phyloP scores from a whole-genome alignment of 2,888 invertebrate species.

The Ornithoptera alexandrae region DNA sequence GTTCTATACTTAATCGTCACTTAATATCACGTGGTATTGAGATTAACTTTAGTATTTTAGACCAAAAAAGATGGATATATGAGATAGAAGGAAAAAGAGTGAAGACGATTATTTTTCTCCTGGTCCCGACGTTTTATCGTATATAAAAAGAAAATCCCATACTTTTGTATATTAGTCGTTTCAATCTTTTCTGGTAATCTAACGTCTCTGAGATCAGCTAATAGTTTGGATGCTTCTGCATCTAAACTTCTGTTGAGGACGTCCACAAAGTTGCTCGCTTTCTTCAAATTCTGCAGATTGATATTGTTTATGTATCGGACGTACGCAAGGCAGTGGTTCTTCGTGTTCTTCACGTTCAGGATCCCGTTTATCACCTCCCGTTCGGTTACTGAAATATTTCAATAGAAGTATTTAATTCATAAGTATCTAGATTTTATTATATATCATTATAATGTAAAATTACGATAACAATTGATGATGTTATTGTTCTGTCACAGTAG shows the following conservation, averaged over 20 bases:
- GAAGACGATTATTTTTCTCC: too few relatives aligned
- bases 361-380: slow-evolving; percentile 98
- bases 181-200: slow-evolving; percentile 94
- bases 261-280: slow-evolving; percentile 97
- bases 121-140: too few relatives aligned
- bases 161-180: slow-evolving; percentile 93
- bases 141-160: slow-evolving; percentile 39
- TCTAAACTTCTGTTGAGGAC: slow-evolving; percentile 95
- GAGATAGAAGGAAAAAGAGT: too few relatives aligned
- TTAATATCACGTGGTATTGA: too few relatives aligned
- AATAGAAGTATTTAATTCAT: too few relatives aligned
- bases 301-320: slow-evolving; percentile 98
- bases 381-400: slow-evolving; percentile 89
- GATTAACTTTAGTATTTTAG: too few relatives aligned
- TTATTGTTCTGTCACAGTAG: too few relatives aligned
- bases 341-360: slow-evolving; percentile 94
- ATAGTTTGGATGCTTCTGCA: slow-evolving; percentile 92
- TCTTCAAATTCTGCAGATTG: slow-evolving; percentile 95
- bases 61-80: too few relatives aligned
- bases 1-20: too few relatives aligned
- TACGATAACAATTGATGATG: too few relatives aligned
- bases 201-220: slow-evolving; percentile 94
- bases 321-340: slow-evolving; percentile 97
- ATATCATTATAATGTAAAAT: too few relatives aligned
- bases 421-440: too few relatives aligned